Base-by-base conservation (phyloP, 2,113 vertebrate genomes). In the Archocentrus centrarchus region DNA sequence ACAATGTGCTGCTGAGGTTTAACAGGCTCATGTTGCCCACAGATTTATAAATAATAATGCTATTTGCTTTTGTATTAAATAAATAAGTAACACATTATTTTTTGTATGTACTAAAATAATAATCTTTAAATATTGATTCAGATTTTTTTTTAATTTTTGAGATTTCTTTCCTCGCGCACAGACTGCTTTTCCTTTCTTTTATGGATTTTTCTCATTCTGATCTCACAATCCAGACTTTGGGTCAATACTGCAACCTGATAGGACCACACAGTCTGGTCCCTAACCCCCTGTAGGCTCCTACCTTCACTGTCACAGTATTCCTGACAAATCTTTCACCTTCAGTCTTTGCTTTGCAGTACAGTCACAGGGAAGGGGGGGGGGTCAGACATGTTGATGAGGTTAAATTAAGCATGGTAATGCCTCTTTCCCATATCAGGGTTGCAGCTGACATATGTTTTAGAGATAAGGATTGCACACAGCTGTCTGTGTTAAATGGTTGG, bases 281-380 rank as follows among this genome's bases (percentile, higher is more conserved):
- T 82, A 55, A 91, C 73, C 62, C 79, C 61, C 90, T 60, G 78
- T 41, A 35, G 85, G 63, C 83, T 70, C 79, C 82, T 85, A 50
- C 86, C 59, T 88, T 75, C 87, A 89, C 79, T 93, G 90, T 94
- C 91, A 83, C 82, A 61, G 83, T 83, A 88, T 81, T 77, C 89
- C 82, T 89, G 83, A 91, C 92, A 94, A 89, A 89, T 92, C 75
- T 89, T 88, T 91, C 82, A 87, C 89, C 86, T 94, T 84, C 3
- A 86, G 83, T 87, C 86, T 83, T 82, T 8, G 77, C 89, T 62
- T 80, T 7, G 78, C 84, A 77, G 66, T 27, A 3, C 82, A 85
- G 89, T 91, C 90, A 79, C 66, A 75, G 20, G 11, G 57, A 78
- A 75, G 59, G 4, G 7, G 0, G 6, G 8, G 13, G 2, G 27